A percentile compares a stretch with the other conserved stretches of the same genome.
These are phyloP conservation scores for Steatocranus sp. DNA, from an alignment of 2,797 vertebrate genomes.

Conservation along the genomic window DNA sequence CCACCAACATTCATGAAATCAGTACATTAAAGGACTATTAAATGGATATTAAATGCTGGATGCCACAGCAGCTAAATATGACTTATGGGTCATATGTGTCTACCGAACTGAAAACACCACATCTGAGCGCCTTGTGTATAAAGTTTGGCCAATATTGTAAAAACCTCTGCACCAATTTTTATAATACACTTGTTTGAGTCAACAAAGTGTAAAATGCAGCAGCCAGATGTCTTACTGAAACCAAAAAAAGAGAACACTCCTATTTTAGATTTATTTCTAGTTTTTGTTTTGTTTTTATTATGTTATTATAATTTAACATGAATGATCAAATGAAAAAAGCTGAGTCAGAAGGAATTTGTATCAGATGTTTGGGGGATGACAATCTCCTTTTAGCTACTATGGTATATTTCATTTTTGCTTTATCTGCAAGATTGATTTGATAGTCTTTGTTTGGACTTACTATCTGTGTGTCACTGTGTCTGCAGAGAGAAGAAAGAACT, in stretches of 20 bases:
- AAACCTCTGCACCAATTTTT: accelerated
- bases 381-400: not conserved
- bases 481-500: constrained; percentile 88
- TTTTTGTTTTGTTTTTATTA: not conserved
- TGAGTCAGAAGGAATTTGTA: not conserved
- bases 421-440: not conserved
- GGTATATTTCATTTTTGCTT: not conserved
- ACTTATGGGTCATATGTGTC: not conserved
- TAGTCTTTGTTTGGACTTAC: not conserved
- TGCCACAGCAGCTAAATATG: not conserved
- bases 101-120: not conserved
- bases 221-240: not conserved
- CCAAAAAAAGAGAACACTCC: not conserved
- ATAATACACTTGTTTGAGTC: not conserved
- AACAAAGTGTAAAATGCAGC: not conserved
- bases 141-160: not conserved
- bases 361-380: not conserved
- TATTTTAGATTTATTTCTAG: not conserved
- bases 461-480: not conserved
- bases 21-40: not conserved
- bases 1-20: not conserved
- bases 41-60: not conserved
- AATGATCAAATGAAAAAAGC: not conserved
- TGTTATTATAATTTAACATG: not conserved
- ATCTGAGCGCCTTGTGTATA: not conserved